Percentiles rank a stretch among this genome's conserved stretches.
Conservation (phyloP, 2,113 vertebrate species). For the Solea senegalensis region DNA sequence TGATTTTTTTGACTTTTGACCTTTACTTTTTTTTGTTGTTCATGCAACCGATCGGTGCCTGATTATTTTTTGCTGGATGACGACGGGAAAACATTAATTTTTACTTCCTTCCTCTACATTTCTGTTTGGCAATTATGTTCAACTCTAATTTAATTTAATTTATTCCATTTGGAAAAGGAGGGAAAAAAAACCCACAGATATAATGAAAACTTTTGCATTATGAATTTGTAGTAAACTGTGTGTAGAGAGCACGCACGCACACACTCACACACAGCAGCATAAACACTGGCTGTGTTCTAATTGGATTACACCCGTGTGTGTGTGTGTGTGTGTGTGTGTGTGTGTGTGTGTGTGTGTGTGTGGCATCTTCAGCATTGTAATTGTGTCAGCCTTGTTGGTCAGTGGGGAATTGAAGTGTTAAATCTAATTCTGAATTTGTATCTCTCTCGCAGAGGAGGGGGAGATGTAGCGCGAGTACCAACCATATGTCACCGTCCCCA, state of each 20-base stretch:
- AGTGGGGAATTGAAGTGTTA: constrained; percentile 81
- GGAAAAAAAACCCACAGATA: constrained; percentile 11
- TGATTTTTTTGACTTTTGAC: too few species aligned
- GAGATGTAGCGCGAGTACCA: constrained; percentile 63
- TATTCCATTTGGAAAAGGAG: background rate
- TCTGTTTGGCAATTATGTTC: background rate
- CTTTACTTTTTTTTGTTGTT: too few species aligned
- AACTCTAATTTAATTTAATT: constrained; percentile 16
- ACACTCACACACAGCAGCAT: constrained; percentile 32
- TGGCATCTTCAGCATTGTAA: constrained; percentile 73
- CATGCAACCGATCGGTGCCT: too few species aligned
- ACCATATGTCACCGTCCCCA: constrained; percentile 82
- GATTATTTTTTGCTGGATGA: too few species aligned
- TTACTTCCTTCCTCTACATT: background rate
- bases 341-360: constrained; percentile 46
- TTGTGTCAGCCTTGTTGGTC: constrained; percentile 79
- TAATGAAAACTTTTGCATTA: constrained; percentile 36
- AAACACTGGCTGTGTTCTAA: constrained; percentile 65
- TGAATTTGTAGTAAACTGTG: constrained; percentile 36
- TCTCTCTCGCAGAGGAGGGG: constrained; percentile 74
- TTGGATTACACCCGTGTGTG: constrained; percentile 67
- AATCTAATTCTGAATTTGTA: constrained; percentile 84
- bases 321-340: constrained; percentile 47
- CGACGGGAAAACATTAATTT: background rate
- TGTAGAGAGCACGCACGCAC: background rate